These are phyloP conservation scores for Boulengeromyrus knoepffleri DNA, from an alignment of 2,113 vertebrate species.

Conservation along the genomic window DNA sequence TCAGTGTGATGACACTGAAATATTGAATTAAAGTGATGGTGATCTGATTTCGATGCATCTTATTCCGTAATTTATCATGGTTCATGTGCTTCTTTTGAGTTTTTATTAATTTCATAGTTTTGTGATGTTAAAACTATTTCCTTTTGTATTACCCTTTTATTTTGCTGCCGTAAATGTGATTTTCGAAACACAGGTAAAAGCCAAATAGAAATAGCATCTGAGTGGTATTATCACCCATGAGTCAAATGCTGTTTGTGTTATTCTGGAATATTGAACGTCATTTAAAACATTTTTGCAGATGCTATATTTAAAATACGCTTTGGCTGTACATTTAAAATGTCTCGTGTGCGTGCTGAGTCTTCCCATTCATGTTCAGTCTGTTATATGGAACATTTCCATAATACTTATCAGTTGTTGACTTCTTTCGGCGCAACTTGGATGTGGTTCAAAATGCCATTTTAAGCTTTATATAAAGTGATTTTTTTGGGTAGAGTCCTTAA, in stretches of 20 bases:
- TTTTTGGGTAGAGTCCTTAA: background rate
- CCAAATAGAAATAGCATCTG: background rate
- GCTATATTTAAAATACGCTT: background rate
- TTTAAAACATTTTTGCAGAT: background rate
- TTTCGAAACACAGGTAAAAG: background rate
- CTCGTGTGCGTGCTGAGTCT: background rate
- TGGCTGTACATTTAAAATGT: background rate
- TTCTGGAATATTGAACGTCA: background rate
- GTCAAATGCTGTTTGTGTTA: background rate
- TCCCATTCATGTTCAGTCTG: background rate
- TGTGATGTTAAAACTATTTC: background rate
- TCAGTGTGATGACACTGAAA: background rate
- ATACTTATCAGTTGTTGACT: background rate
- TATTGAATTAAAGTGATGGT: no score
- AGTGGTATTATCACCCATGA: background rate
- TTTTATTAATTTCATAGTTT: background rate
- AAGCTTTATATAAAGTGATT: background rate
- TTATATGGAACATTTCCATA: background rate
- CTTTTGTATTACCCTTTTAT: background rate
- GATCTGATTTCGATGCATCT: background rate
- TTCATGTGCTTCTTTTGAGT: background rate
- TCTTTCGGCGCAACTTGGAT: background rate
- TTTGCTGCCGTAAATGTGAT: background rate
- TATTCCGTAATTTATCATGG: background rate
- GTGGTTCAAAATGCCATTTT: background rate